These are phyloP conservation scores for Pelmatolapia mariae DNA, from an alignment of 2,113 vertebrate species.

Conservation along the genomic window DNA sequence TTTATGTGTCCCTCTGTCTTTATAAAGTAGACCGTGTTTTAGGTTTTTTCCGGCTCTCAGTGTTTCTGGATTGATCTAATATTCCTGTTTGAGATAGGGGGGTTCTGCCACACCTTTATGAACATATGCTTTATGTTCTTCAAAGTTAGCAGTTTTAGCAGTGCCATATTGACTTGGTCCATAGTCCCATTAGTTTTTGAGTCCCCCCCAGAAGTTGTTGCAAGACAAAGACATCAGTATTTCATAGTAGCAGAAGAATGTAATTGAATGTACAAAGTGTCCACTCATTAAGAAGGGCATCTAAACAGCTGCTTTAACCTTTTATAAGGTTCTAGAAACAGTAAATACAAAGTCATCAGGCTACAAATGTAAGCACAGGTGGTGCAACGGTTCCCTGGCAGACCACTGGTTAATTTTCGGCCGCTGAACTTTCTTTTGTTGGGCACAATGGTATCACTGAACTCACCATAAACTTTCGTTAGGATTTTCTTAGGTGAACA, in stretches of 20 bases:
- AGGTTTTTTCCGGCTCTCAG: not conserved
- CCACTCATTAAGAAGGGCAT: not conserved
- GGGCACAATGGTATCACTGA: not conserved
- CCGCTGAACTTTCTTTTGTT: not conserved
- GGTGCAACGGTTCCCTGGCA: rapidly evolving
- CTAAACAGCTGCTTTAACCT: not conserved
- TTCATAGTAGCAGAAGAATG: not conserved
- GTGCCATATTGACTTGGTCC: not conserved
- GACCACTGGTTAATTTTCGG: not conserved
- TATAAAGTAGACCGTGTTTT: not conserved
- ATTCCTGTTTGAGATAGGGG: not conserved
- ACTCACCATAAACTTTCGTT: not conserved
- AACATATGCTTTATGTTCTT: not conserved
- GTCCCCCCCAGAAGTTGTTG: not conserved
- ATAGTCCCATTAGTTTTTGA: rapidly evolving
- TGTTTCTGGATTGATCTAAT: not conserved
- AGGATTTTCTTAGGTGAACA: not conserved
- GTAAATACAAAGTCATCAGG: not conserved
- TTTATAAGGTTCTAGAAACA: not conserved
- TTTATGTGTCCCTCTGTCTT: not conserved
- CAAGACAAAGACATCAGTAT: not conserved
- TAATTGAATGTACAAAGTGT: not conserved
- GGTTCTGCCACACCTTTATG: not conserved
- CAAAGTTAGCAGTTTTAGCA: not conserved
- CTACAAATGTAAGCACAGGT: not conserved